Percentiles rank a stretch among this genome's conserved stretches.
Conservation (phyloP, 2,888 invertebrate genomes). For the Brachyptera risi region DNA sequence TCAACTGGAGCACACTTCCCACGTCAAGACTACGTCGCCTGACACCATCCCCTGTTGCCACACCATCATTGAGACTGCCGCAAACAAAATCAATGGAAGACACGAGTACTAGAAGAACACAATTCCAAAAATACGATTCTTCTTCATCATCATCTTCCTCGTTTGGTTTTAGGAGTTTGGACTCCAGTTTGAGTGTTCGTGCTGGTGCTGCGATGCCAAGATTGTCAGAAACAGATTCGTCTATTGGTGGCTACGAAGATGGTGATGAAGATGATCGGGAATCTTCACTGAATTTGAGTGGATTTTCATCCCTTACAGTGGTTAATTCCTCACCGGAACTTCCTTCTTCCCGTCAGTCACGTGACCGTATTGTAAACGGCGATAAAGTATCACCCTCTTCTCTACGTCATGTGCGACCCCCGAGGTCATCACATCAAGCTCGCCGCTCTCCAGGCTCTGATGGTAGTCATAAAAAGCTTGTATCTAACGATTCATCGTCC, state of each 20-base stretch:
- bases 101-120: constrained; percentile 50
- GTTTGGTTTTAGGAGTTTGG: constrained; percentile 61
- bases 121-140: constrained; percentile 51
- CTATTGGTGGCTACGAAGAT: constrained; percentile 53
- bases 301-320: constrained; percentile 29
- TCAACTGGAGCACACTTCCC: constrained; percentile 44
- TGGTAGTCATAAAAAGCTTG: constrained; percentile 40
- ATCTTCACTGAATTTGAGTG: constrained; percentile 32
- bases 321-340: constrained; percentile 26
- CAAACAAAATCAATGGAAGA: constrained; percentile 55
- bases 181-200: constrained; percentile 50
- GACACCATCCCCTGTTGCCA: constrained; percentile 37
- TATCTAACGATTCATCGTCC: constrained; percentile 38
- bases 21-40: constrained; percentile 37
- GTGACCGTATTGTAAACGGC: constrained; percentile 28
- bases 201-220: constrained; percentile 48
- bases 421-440: constrained; percentile 22
- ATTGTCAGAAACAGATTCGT: constrained; percentile 43
- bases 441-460: constrained; percentile 43
- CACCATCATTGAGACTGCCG: constrained; percentile 43
- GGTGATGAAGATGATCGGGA: constrained; percentile 49
- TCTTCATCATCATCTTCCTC: constrained; percentile 51
- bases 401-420: constrained; percentile 30
- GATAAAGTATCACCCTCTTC: constrained; percentile 38
- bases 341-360: constrained; percentile 25